Evolutionary conservation across 2,888 invertebrate species (phyloP).

Genomic region (Chesias legatella): DNA sequence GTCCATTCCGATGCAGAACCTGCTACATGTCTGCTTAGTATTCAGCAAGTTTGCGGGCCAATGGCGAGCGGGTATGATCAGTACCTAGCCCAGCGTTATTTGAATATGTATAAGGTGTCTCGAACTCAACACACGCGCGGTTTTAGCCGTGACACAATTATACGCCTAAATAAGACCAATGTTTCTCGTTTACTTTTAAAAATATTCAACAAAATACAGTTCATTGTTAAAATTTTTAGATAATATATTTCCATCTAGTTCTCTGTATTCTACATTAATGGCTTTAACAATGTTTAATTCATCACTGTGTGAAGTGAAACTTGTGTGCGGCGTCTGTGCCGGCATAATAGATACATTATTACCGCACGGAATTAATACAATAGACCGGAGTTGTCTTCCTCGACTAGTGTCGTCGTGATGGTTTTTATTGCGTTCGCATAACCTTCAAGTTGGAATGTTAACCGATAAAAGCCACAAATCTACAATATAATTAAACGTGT

Average conservation of each 20-base stretch:
- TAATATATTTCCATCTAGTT: constrained; percentile 28
- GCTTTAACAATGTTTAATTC: constrained; percentile 37
- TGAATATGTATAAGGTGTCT: constrained; percentile 70
- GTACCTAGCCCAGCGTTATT: constrained; percentile 46
- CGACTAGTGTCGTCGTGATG: constrained; percentile 4
- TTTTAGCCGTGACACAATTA: constrained; percentile 72
- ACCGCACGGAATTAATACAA: constrained; percentile 29
- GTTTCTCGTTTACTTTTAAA: constrained; percentile 31
- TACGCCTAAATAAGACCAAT: constrained; percentile 42
- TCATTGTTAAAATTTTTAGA: constrained; percentile 27
- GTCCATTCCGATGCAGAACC: constrained; percentile 67
- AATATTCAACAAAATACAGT: constrained; percentile 29
- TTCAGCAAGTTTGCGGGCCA: constrained; percentile 66
- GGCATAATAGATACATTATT: constrained; percentile 23
- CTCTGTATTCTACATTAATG: constrained; percentile 31
- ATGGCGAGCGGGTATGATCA: constrained; percentile 58
- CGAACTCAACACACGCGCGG: constrained; percentile 53
- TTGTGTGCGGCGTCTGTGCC: constrained; percentile 27
- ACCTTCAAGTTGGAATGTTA: constrained; percentile 28
- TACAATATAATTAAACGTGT: background rate
- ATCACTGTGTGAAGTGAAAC: constrained; percentile 33
- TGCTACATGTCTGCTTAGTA: constrained; percentile 61
- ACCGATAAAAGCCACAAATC: constrained; percentile 2
- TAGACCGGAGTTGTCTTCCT: constrained; percentile 30
- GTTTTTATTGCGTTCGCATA: constrained; percentile 30